Conservation (phyloP, 2,797 vertebrate species). For the Melanitta fusca region DNA sequence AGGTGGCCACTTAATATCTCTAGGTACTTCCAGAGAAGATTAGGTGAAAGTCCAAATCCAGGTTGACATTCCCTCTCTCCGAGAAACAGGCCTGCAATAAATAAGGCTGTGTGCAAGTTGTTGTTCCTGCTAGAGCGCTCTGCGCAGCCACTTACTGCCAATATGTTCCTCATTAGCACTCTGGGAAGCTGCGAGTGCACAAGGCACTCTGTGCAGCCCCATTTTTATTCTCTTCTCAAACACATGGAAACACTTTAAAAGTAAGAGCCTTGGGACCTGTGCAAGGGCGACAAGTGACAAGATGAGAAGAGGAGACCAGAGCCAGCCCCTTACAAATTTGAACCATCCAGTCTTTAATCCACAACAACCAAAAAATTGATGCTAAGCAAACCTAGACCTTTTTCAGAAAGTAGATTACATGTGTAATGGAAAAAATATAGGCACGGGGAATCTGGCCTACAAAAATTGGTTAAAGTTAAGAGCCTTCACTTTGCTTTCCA, state of each 20-base stretch:
- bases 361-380: neutral
- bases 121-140: constrained; percentile 58
- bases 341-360: constrained; percentile 64
- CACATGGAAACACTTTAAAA: constrained; percentile 73
- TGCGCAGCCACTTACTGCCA: constrained; percentile 56
- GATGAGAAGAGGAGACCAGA: constrained; percentile 63
- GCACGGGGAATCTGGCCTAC: constrained; percentile 28
- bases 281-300: constrained; percentile 67
- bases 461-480: constrained; percentile 65
- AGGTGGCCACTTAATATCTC: constrained; percentile 69
- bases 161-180: constrained; percentile 75
- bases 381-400: constrained; percentile 31
- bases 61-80: constrained; percentile 52
- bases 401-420: constrained; percentile 50
- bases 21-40: constrained; percentile 57
- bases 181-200: constrained; percentile 70
- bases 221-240: constrained; percentile 65
- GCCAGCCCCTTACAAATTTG: constrained; percentile 74
- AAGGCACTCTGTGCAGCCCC: constrained; percentile 55
- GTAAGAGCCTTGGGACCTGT: constrained; percentile 61
- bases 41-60: constrained; percentile 71
- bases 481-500: constrained; percentile 59
- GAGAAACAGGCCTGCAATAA: constrained; percentile 68
- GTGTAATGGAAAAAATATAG: constrained; percentile 68
- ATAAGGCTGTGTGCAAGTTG: constrained; percentile 63